phyloP scores from a whole-genome alignment of 2,888 invertebrate genomes.

The Disparrhopalites patrizii region DNA sequence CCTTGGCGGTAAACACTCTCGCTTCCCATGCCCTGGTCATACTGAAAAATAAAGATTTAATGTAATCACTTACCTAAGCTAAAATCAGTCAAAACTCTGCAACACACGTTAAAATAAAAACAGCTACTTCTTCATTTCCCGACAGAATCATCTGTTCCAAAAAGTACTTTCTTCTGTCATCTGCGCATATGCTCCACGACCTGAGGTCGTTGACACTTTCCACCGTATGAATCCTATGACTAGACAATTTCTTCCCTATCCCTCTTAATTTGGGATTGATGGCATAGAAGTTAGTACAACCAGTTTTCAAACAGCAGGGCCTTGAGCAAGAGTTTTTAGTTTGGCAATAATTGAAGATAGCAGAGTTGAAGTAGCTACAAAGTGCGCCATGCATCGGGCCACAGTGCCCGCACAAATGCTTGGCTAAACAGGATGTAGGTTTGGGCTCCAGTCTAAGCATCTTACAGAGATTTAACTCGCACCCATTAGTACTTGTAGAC shows the following conservation, averaged over 20 bases:
- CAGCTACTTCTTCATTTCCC: conserved; percentile 10
- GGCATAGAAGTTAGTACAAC: neutral
- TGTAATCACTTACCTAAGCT: too few relatives aligned
- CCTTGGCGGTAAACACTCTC: too few relatives aligned
- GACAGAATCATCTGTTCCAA: conserved; percentile 26
- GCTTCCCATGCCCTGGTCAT: too few relatives aligned
- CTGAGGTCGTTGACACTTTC: conserved; percentile 37
- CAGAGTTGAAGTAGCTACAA: conserved; percentile 9
- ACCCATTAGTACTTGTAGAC: neutral
- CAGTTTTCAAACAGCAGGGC: neutral
- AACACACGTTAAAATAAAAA: too few relatives aligned
- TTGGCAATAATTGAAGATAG: conserved; percentile 10
- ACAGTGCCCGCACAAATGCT: neutral
- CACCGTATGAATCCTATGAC: conserved; percentile 33
- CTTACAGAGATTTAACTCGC: neutral
- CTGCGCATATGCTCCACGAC: conserved; percentile 36
- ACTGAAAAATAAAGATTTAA: too few relatives aligned
- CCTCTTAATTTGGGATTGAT: conserved; percentile 2
- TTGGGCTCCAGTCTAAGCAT: neutral
- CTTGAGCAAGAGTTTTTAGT: neutral
- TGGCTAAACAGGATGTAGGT: neutral
- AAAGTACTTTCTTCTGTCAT: conserved; percentile 32
- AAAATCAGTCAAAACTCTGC: too few relatives aligned
- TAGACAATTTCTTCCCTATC: conserved; percentile 25
- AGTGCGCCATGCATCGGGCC: neutral